Evolutionary conservation across 1,140 invertebrate species (phyloP).

Genomic region (Pseudomyrmex flavicornis): DNA sequence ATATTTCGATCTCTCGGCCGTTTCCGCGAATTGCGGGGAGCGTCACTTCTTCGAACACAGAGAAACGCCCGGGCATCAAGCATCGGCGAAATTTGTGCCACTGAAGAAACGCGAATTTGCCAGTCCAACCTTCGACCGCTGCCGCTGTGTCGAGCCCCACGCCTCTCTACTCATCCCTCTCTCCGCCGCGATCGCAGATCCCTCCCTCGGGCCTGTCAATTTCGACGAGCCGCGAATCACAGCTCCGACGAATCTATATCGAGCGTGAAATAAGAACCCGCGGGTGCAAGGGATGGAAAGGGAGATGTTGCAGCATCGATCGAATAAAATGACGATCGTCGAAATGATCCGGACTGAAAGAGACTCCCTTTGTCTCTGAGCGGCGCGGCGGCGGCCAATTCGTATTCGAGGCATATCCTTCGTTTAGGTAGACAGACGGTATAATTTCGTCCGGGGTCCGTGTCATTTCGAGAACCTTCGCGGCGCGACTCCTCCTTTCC

Average conservation of each 20-base stretch:
- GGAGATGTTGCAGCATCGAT: conserved; percentile 8
- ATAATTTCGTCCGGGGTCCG: conserved; percentile 70
- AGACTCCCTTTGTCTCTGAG: conserved; percentile 56
- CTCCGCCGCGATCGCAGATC: conserved; percentile 18
- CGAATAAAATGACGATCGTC: conserved; percentile 56
- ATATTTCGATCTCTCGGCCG: conserved; percentile 74
- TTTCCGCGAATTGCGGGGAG: conserved; percentile 72
- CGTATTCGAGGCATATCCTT: conserved; percentile 61
- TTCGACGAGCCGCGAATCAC: conserved; percentile 44
- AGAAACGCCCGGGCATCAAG: conserved; percentile 11
- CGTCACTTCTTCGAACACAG: conserved; percentile 58
- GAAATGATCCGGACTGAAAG: conserved; percentile 35
- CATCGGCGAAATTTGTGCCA: conserved; percentile 59
- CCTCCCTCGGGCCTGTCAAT: conserved; percentile 41
- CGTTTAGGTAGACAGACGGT: conserved; percentile 71
- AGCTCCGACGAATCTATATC: conserved; percentile 26
- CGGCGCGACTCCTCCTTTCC: conserved; percentile 61
- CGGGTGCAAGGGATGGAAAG: conserved; percentile 7
- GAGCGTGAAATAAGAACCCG: conserved; percentile 50
- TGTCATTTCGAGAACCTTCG: conserved; percentile 68
- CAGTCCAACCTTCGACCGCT: background rate
- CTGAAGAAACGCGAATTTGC: conserved; percentile 31
- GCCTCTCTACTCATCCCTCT: background rate
- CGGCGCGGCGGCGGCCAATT: conserved; percentile 46
- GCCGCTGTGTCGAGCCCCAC: background rate